Conservation (phyloP, 1,140 invertebrate genomes). For the Apis cerana region DNA sequence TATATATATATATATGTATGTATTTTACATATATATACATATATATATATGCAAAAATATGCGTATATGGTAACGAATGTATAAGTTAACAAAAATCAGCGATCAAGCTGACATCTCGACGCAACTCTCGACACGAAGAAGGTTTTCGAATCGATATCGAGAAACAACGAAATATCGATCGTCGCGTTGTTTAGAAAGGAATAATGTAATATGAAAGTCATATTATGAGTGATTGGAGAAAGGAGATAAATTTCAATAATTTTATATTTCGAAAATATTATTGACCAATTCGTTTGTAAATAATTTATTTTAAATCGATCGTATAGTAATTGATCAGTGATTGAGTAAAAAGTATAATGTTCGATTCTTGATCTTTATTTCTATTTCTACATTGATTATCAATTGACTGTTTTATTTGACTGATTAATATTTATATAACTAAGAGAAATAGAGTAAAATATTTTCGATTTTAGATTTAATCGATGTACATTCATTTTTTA, state of each 20-base stretch:
- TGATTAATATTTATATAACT: too few relatives aligned
- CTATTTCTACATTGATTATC: too few relatives aligned
- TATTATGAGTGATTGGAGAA: neutral
- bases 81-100: slow-evolving; percentile 18
- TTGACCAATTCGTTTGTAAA: neutral
- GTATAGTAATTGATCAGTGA: neutral
- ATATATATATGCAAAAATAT: slow-evolving; percentile 48
- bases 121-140: neutral
- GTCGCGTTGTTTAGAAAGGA: neutral
- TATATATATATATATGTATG: too few relatives aligned
- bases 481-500: too few relatives aligned
- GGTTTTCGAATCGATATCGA: neutral
- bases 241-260: neutral
- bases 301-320: neutral
- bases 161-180: slow-evolving; percentile 4
- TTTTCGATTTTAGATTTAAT: too few relatives aligned
- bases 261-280: too few relatives aligned
- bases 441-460: too few relatives aligned
- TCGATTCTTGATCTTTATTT: neutral
- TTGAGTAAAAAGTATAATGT: neutral
- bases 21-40: too few relatives aligned
- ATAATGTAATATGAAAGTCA: neutral
- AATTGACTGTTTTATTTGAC: too few relatives aligned
- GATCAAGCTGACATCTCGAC: slow-evolving; percentile 19
- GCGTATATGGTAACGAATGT: slow-evolving; percentile 51